Evolutionary conservation across 1,140 invertebrate genomes (phyloP).

Genomic region (Papilio polytes): DNA sequence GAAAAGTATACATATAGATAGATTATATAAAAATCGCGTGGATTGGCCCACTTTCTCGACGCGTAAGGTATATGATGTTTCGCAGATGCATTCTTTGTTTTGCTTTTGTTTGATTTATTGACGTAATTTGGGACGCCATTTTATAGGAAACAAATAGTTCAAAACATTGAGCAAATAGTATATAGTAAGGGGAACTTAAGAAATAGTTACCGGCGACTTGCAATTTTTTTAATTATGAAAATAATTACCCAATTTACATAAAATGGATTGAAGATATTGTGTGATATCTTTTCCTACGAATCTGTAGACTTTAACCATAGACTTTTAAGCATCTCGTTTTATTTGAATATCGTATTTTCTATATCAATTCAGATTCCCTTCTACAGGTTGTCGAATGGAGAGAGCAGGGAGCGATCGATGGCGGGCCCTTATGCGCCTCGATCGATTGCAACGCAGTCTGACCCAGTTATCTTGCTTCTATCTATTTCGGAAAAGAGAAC

Average conservation of each 20-base stretch:
- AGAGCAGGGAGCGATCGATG: constrained; percentile 18
- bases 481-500: constrained; percentile 73
- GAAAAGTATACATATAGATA: constrained; percentile 4
- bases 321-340: background rate
- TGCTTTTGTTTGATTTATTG: background rate
- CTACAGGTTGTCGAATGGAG: constrained; percentile 37
- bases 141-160: too few relatives aligned
- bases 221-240: background rate
- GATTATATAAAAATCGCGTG: constrained; percentile 39
- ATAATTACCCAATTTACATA: too few relatives aligned
- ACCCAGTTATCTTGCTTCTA: constrained; percentile 64
- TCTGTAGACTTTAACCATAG: background rate
- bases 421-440: constrained; percentile 42
- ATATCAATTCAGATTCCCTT: background rate
- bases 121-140: background rate
- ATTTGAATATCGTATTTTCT: background rate
- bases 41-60: constrained; percentile 48
- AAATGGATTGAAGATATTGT: too few relatives aligned
- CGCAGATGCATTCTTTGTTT: constrained; percentile 52
- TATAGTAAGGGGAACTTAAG: too few relatives aligned
- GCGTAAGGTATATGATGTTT: constrained; percentile 47
- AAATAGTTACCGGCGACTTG: background rate
- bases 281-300: background rate
- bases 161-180: too few relatives aligned
- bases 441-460: constrained; percentile 63